A percentile compares a stretch with the other conserved stretches of the same genome.
Conservation (phyloP, 2,113 vertebrate genomes). For the Nibea albiflora region DNA sequence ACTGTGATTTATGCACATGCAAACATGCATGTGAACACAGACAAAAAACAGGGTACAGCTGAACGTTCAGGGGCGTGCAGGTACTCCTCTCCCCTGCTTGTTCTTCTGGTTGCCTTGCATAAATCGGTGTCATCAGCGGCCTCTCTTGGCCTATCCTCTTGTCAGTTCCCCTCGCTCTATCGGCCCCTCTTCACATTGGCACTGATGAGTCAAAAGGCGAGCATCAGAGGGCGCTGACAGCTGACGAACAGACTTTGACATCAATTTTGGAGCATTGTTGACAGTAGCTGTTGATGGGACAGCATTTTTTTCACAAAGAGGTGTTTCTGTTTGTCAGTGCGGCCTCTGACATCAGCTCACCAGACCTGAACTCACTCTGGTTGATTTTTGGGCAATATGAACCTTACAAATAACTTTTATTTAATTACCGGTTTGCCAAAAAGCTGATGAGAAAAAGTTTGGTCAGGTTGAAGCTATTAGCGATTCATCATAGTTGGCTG, state of each 20-base stretch:
- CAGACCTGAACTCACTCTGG: not conserved
- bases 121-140: slow-evolving; percentile 10
- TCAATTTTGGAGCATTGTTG: slow-evolving; percentile 46
- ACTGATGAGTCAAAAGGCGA: slow-evolving; percentile 13
- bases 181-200: slow-evolving; percentile 13
- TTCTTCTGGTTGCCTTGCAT: not conserved
- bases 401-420: slow-evolving; percentile 1
- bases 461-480: slow-evolving; percentile 7
- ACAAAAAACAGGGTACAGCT: not conserved
- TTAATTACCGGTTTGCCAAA: not conserved
- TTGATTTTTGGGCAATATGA: not conserved
- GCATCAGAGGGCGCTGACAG: slow-evolving; percentile 13
- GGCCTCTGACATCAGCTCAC: slow-evolving; percentile 4
- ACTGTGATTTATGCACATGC: not conserved
- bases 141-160: not conserved
- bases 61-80: not conserved
- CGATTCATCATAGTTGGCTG: slow-evolving; percentile 30
- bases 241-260: slow-evolving; percentile 40
- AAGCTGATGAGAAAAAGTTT: not conserved
- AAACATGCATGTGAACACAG: slow-evolving; percentile 2
- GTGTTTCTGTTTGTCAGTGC: not conserved
- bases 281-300: slow-evolving; percentile 5
- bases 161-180: slow-evolving; percentile 13
- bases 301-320: slow-evolving; percentile 10
- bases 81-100: not conserved